Base-by-base conservation (phyloP, 2,113 vertebrate species). In the Gasterosteus nipponicus region DNA sequence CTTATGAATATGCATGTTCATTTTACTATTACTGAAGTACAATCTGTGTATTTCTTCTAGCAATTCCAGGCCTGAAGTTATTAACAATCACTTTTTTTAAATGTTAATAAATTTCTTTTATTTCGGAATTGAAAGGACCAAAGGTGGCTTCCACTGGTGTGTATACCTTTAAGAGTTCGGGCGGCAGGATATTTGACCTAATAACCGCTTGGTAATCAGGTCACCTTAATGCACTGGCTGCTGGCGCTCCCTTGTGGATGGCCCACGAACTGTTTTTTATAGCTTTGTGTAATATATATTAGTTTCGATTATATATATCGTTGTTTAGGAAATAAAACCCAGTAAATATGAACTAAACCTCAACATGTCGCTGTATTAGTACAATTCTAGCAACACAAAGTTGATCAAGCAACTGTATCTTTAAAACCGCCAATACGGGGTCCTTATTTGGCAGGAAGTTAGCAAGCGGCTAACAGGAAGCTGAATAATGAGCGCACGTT, bases 401-500 rank as follows among this genome's bases (percentile, higher is more conserved):
- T 59, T 31, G 56, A 22, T 19, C 2, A 2, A 0, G 9, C 15
- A 12, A 0, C 77, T 85, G 73, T 61, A 64, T 4, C 82, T 89
- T 92, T 92, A 92, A 91, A 79, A 42, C 33, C 7, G 2, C 58
- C 26, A 56, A 53, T 42, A 9, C 4, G 26, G 58, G 67, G 6
- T 59, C 78, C 29, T 41, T 84, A 91, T 92, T 87, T 91, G 81
- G 86, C 87, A 92, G 92, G 93, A 93, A 92, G 87, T 87, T 72
- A 80, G 65, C 58, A 9, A 9, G 41, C 18, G 1, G 85, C 78
- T 60, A 74, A 89, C 91, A 67, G 86, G 87, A 90, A 91, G 79
- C 53, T 6, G 59, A 74, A 71, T 69, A 81, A 82, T 33, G 78
- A 85, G 64, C 77, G 51, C 90, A 22, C 74, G 26, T 12, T 87